Conservation (phyloP, 1,140 invertebrate species). For the Sweltsa coloradensis region DNA sequence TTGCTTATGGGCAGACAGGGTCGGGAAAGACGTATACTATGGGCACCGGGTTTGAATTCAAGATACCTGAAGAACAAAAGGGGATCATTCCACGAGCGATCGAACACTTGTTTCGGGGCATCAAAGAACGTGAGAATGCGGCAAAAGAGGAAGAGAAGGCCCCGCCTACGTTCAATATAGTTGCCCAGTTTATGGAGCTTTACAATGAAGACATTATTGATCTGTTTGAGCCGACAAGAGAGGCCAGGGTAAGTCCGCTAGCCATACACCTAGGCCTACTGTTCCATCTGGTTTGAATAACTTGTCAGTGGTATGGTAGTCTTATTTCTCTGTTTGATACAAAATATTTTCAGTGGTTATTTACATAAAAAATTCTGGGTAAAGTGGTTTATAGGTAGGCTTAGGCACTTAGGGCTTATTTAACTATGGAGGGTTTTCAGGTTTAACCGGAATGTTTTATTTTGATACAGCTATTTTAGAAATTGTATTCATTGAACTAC, state of each 20-base stretch:
- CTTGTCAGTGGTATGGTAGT: no score
- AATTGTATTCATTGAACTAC: no score
- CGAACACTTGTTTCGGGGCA: conserved; percentile 75
- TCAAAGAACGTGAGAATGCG: conserved; percentile 46
- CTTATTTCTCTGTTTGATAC: no score
- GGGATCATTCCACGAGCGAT: conserved; percentile 94
- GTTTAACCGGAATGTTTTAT: no score
- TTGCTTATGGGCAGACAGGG: conserved; percentile 93
- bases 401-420: no score
- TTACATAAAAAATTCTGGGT: no score
- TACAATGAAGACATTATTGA: conserved; percentile 97
- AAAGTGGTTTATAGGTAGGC: no score
- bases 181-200: conserved; percentile 81
- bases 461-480: no score
- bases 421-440: no score
- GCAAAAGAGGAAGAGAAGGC: conserved; percentile 44
- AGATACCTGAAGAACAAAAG: conserved; percentile 50
- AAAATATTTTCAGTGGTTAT: no score
- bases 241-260: conserved; percentile 31
- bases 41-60: conserved; percentile 94
- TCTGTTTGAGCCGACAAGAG: conserved; percentile 62
- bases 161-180: conserved; percentile 66
- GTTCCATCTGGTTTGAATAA: no score
- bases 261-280: no score
- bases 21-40: conserved; percentile 98